phyloP scores from a whole-genome alignment of 2,888 invertebrate species.

The Papilio gigon region DNA sequence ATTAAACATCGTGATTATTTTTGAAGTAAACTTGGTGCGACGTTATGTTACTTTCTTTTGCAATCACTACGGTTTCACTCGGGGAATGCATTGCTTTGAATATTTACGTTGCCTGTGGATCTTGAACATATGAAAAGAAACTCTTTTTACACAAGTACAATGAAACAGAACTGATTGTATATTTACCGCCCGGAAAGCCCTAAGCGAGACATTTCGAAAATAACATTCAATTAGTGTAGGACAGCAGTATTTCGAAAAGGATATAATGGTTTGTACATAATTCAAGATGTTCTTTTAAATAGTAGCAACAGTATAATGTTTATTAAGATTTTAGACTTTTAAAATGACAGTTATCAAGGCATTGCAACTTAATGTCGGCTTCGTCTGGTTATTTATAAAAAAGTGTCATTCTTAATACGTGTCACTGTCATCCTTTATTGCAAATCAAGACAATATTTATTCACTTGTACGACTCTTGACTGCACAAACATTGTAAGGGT shows the following conservation, averaged over 20 bases:
- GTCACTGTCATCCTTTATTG: conserved; percentile 5
- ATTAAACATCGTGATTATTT: conserved; percentile 41
- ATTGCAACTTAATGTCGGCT: too few species aligned
- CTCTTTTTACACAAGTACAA: background rate
- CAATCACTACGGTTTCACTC: conserved; percentile 35
- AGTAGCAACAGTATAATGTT: background rate
- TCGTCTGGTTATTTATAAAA: background rate
- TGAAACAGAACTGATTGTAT: background rate
- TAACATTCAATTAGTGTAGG: too few species aligned
- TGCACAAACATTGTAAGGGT: conserved; percentile 7
- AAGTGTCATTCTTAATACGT: conserved; percentile 5
- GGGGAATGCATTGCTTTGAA: conserved; percentile 11
- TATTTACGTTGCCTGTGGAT: conserved; percentile 6
- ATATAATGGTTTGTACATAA: too few species aligned
- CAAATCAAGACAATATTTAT: conserved; percentile 15
- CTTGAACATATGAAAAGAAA: background rate
- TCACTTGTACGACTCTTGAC: conserved; percentile 13
- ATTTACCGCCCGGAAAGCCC: background rate
- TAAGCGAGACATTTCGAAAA: background rate
- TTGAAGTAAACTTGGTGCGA: conserved; percentile 37
- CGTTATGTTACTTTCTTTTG: conserved; percentile 39
- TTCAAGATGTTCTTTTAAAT: too few species aligned
- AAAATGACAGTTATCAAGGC: background rate
- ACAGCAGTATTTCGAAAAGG: too few species aligned
- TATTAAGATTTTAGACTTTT: background rate